Percentiles rank a stretch among this genome's conserved stretches.
Conservation (phyloP, 2,113 vertebrate species). For the Lichenostomus cassidix region DNA sequence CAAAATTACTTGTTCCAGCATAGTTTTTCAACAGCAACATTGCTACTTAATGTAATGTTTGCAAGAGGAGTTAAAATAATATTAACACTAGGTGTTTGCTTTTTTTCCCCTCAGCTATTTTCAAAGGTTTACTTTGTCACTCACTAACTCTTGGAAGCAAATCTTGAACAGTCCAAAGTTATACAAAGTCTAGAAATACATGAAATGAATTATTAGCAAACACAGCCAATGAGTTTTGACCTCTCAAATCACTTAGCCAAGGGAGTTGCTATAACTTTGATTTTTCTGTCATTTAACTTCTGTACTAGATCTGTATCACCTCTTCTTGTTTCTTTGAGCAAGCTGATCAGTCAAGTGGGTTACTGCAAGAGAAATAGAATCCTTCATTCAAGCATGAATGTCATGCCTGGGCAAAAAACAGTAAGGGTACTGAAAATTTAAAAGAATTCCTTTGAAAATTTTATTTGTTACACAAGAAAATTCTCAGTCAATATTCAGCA, state of each 20-base stretch:
- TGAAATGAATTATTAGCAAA: not conserved
- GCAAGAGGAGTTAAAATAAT: not conserved
- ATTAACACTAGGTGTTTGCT: not conserved
- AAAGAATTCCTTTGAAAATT: not conserved
- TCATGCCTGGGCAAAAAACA: not conserved
- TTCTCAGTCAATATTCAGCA: not conserved
- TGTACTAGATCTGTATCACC: not conserved
- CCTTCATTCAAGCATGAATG: constrained; percentile 10
- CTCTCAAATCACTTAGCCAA: not conserved
- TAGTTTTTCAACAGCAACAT: not conserved
- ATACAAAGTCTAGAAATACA: not conserved
- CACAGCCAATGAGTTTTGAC: not conserved
- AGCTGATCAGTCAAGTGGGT: not conserved
- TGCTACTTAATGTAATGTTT: not conserved
- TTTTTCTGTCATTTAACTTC: not conserved
- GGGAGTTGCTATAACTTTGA: not conserved
- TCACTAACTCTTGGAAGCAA: not conserved
- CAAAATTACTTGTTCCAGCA: not conserved
- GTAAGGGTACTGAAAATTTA: not conserved
- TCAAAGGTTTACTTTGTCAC: not conserved
- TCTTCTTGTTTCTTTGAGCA: not conserved
- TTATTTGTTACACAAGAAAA: not conserved
- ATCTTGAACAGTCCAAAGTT: not conserved
- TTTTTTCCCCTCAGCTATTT: not conserved
- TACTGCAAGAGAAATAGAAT: not conserved